Evolutionary conservation across 2,888 invertebrate species (phyloP).

Genomic region (Geophilus truncorum): DNA sequence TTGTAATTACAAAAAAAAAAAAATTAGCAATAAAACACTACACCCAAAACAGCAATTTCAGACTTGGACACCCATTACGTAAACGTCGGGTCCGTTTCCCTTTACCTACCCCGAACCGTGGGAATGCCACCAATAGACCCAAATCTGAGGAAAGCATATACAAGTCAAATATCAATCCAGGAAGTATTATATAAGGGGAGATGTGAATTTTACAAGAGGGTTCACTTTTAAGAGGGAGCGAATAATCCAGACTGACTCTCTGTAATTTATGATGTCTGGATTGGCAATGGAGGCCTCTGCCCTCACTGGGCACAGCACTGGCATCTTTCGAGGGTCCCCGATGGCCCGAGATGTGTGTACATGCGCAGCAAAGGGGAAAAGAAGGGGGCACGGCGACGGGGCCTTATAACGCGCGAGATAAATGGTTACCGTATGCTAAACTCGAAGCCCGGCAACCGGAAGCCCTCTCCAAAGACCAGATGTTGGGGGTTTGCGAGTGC

Average conservation of each 20-base stretch:
- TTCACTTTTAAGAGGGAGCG: neutral
- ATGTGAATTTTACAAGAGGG: neutral
- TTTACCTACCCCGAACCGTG: neutral
- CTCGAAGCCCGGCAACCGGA: neutral
- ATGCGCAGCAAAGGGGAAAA: neutral
- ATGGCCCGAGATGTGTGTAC: neutral
- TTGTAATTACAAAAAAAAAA: no score
- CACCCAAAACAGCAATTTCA: no score
- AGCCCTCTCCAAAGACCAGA: neutral
- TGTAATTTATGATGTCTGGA: slow-evolving; percentile 30
- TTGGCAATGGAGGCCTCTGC: slow-evolving; percentile 6
- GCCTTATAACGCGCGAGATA: neutral
- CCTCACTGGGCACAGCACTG: neutral
- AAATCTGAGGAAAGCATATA: neutral
- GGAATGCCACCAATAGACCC: neutral
- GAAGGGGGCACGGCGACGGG: neutral
- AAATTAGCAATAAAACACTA: no score
- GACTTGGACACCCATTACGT: no score
- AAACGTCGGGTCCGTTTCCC: no score
- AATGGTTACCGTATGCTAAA: neutral
- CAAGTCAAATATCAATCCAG: neutral
- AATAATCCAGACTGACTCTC: slow-evolving; percentile 29
- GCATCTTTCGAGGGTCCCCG: neutral
- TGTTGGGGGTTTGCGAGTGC: neutral
- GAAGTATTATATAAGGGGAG: neutral